Conservation (phyloP, 2,113 vertebrate genomes). For the Morone saxatilis region DNA sequence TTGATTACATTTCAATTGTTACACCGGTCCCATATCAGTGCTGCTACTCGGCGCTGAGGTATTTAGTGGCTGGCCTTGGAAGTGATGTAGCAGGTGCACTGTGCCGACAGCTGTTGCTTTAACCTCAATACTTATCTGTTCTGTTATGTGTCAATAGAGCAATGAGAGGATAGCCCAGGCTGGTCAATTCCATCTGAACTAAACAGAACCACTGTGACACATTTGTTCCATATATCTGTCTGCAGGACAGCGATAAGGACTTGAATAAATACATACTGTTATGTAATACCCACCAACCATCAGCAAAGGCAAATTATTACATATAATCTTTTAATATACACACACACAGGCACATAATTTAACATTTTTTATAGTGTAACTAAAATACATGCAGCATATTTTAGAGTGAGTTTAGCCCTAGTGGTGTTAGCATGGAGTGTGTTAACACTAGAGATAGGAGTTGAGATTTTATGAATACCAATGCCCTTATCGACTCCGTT, state of each 20-base stretch:
- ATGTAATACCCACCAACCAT: neutral
- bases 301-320: no score
- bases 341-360: no score
- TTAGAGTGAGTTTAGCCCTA: no score
- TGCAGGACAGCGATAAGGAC: neutral
- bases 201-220: neutral
- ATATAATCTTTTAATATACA: no score
- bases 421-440: no score
- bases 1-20: neutral
- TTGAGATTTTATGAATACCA: no score
- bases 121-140: slow-evolving; percentile 45
- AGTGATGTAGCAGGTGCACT: slow-evolving; percentile 35
- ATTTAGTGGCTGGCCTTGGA: slow-evolving; percentile 11
- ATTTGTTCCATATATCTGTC: neutral
- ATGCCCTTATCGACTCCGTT: no score
- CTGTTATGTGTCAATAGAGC: slow-evolving; percentile 31
- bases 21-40: neutral
- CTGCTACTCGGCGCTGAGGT: neutral
- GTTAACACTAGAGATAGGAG: no score
- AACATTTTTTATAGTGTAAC: no score
- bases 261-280: neutral
- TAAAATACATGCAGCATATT: no score
- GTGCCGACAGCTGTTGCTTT: slow-evolving; percentile 36
- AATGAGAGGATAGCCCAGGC: neutral
- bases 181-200: neutral